Evolutionary conservation across 2,888 invertebrate genomes (phyloP).

Genomic region (Folsomia candida): DNA sequence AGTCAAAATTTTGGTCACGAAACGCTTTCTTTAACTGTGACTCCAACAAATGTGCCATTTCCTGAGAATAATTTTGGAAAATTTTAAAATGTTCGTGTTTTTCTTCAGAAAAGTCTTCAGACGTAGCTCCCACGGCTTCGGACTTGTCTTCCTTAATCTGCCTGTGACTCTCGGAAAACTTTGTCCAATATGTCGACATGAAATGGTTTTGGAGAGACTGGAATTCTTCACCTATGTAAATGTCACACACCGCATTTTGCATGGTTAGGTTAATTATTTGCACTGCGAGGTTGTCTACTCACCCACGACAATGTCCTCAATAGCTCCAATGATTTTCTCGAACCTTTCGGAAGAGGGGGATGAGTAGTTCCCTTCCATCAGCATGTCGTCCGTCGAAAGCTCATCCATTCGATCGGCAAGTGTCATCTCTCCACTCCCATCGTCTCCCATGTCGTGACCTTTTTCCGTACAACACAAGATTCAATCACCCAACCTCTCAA

Average conservation of each 20-base stretch:
- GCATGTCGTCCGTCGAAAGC: background rate
- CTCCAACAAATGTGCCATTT: constrained; percentile 37
- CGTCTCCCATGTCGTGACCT: constrained; percentile 6
- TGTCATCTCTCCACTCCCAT: background rate
- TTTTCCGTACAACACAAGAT: too few relatives aligned
- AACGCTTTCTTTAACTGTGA: constrained; percentile 30
- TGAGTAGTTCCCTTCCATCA: background rate
- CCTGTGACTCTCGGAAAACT: constrained; percentile 15
- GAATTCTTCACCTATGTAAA: constrained; percentile 23
- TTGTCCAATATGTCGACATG: constrained; percentile 35
- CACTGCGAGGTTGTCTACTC: background rate
- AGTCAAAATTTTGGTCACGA: constrained; percentile 24
- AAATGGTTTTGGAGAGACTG: constrained; percentile 35
- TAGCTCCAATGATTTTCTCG: constrained; percentile 35
- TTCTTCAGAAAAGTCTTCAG: background rate
- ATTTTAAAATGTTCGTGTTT: constrained; percentile 35
- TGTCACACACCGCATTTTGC: background rate
- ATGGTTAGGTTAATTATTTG: background rate
- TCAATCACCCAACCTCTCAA: background rate
- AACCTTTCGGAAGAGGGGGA: constrained; percentile 14
- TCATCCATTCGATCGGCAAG: constrained; percentile 1
- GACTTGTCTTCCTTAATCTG: constrained; percentile 18
- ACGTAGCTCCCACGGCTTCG: constrained; percentile 2
- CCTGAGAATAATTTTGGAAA: constrained; percentile 38
- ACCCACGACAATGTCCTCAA: constrained; percentile 36